These are phyloP conservation scores for Gymnarchus niloticus DNA, from an alignment of 2,113 vertebrate species.

Conservation along the genomic window DNA sequence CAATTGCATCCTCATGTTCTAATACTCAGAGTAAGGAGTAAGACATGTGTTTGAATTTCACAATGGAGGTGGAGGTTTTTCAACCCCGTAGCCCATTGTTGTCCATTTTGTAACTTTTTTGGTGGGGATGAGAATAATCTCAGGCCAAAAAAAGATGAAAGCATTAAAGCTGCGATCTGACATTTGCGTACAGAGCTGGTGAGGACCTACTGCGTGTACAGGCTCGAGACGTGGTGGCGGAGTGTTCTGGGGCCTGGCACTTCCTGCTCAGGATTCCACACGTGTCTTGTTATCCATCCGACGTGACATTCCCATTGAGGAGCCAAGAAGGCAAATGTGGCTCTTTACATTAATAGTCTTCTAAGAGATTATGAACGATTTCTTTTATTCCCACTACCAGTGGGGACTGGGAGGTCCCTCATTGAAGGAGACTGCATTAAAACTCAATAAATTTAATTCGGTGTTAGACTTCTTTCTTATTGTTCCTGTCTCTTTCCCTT, in stretches of 20 bases:
- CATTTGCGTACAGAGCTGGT: not conserved
- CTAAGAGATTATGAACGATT: slow-evolving; percentile 32
- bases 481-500: slow-evolving; percentile 22
- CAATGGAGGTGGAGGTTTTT: not conserved
- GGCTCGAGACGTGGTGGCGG: not conserved
- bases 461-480: slow-evolving; percentile 18
- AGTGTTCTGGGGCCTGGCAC: not conserved
- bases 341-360: slow-evolving; percentile 35
- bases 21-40: not conserved
- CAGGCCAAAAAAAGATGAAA: not conserved
- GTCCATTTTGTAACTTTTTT: not conserved
- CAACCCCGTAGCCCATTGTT: not conserved
- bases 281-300: not conserved
- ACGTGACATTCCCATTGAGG: slow-evolving; percentile 30
- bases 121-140: not conserved
- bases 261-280: not conserved
- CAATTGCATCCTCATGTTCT: not conserved
- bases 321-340: slow-evolving; percentile 21
- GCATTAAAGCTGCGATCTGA: not conserved
- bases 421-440: slow-evolving; percentile 29
- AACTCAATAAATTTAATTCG: slow-evolving; percentile 25
- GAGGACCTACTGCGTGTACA: not conserved
- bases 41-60: not conserved
- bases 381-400: slow-evolving; percentile 29
- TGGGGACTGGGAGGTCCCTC: slow-evolving; percentile 22